Evolutionary conservation across 2,797 vertebrate species (phyloP).

Genomic region (Helicolenus hilgendorfi): DNA sequence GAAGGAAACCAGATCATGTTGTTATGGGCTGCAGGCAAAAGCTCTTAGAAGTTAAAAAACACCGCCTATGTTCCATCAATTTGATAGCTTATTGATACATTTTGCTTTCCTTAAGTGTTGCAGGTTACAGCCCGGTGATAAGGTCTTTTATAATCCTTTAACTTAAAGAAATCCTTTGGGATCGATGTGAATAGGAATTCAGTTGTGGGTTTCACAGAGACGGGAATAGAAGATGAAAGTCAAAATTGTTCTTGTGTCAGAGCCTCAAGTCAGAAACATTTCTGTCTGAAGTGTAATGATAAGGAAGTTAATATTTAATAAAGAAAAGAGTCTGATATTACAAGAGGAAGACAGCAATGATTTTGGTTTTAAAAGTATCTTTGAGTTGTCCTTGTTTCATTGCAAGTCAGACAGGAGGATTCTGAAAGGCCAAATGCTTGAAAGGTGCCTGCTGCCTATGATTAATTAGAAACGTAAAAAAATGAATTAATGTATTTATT

Average conservation of each 20-base stretch:
- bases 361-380: neutral
- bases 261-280: constrained; percentile 2
- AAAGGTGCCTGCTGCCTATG: neutral
- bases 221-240: constrained; percentile 20
- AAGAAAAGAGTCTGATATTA: neutral
- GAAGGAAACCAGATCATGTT: constrained; percentile 36
- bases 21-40: constrained; percentile 37
- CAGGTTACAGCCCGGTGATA: neutral
- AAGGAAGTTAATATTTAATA: neutral
- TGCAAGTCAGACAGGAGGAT: neutral
- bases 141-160: neutral
- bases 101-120: neutral
- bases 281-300: constrained; percentile 17
- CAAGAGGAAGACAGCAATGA: neutral
- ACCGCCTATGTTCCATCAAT: neutral
- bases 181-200: neutral
- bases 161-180: neutral
- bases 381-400: neutral
- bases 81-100: constrained; percentile 11
- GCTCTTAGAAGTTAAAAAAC: constrained; percentile 33
- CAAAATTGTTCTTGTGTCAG: constrained; percentile 16
- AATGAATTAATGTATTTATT: too few species aligned
- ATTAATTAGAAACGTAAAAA: neutral
- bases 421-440: neutral
- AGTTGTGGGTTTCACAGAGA: constrained; percentile 14